Percentiles rank a stretch among this genome's conserved stretches.
Conservation (phyloP, 2,113 vertebrate species). For the Fulmarus glacialis region DNA sequence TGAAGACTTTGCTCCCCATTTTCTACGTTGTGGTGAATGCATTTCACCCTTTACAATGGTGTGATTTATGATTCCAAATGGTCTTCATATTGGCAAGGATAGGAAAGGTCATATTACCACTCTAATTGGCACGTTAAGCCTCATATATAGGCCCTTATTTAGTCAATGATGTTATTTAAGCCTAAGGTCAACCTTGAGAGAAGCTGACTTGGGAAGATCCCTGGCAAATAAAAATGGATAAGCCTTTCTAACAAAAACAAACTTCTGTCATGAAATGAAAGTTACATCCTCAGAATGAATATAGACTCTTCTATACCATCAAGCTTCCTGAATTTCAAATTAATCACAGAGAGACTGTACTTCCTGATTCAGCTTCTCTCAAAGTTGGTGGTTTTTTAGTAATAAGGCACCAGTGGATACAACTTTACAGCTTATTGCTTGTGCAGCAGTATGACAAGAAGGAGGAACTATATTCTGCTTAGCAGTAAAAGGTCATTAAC, state of each 20-base stretch:
- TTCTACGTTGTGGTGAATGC: not conserved
- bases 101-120: not conserved
- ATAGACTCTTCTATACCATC: not conserved
- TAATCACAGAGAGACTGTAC: not conserved
- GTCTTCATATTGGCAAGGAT: not conserved
- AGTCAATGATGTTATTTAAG: conserved; percentile 43
- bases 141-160: not conserved
- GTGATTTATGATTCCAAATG: not conserved
- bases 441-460: not conserved
- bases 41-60: not conserved
- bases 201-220: not conserved
- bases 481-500: not conserved
- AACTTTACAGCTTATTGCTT: not conserved
- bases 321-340: not conserved
- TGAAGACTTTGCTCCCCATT: not conserved
- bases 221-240: not conserved
- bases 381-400: not conserved
- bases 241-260: not conserved
- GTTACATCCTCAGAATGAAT: not conserved
- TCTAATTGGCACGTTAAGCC: conserved; percentile 4
- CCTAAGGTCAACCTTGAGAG: not conserved
- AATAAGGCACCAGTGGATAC: not conserved
- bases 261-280: not conserved
- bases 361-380: not conserved
- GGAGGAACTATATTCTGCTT: not conserved